Evolutionary conservation across 1,140 invertebrate genomes (phyloP), one percentile per base, ranked within the genome.

Genomic region (Alviniconcha marisindica): DNA sequence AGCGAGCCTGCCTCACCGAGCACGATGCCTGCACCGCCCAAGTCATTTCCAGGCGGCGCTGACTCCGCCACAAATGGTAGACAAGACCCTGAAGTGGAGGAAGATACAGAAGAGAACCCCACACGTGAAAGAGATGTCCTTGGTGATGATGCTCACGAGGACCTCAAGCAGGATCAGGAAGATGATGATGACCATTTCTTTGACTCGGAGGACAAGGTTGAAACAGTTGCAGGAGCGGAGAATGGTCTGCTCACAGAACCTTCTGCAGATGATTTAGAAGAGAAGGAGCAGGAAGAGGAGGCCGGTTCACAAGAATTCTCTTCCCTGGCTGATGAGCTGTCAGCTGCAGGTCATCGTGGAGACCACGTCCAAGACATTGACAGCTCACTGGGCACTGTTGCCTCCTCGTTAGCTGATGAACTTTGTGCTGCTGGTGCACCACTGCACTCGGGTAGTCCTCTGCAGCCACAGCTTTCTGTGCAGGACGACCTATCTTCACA

Each of bases 101-200:
- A 44, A 44, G 33, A 44, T 74, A n/a, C 10, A 10, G 28, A 74
- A 14, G 21, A 74, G 15, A 36, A 44, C 5, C 14, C 7, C 5
- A 74, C 21, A n/a, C 36, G 4, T 74, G 71, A 10, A 5, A 74
- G 21, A 40, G 33, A 28, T 14, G 71, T 7, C 10, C 5, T n/a
- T 38, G 28, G 33, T 28, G 66, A 38, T 14, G 71, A 54, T 44
- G 77, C 5, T 2, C 33, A 78, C 7, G 77, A 78, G 31, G 77
- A n/a, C n/a, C n/a, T n/a, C n/a, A n/a, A n/a, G n/a, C n/a, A n/a
- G n/a, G n/a, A n/a, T n/a, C n/a, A 69, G 33, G 63, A 60, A 24
- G 77, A 79, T 14, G 77, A 79, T 21, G 77, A 79, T 3, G 77
- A 79, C 2, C 21, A 76, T 7, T 76, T 76, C 44, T 31, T 51